Evolutionary conservation across 2,888 invertebrate genomes (phyloP), one percentile per base, ranked within the genome.

Genomic region (Cantharis rufa): DNA sequence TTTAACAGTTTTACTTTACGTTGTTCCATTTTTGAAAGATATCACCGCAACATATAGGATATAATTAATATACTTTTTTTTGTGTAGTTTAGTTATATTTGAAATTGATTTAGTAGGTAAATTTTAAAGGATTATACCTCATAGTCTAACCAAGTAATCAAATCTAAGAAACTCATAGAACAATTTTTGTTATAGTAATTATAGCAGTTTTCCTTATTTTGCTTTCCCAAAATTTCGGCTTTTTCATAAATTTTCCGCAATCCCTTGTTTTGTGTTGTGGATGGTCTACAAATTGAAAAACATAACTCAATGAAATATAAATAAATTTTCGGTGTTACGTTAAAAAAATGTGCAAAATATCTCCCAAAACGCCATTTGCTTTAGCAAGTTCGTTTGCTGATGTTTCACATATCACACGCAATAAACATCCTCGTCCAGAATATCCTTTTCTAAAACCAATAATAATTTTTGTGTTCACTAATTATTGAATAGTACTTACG

Each of bases 361-460:
- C 92, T 32, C 93, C 91, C 71, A 93, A 83, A 64, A 93, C 88
- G 2, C 93, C 93, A 85, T 92, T 92, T 82, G 90, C 89, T 21
- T 76, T 64, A 75, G 89, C 85, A 78, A 91, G 87, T 75, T 90
- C 90, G 15, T 87, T 86, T 73, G 88, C 89, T 72, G 91, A 90
- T 78, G 91, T 90, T 85, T 94, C 93, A 83, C 94, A 94, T 84
- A 94, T 92, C 69, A 91, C 90, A 80, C 92, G 89, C 79, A 93
- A 88, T 77, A 94, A 88, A 85, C 94, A 94, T 28, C 88, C 87
- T 68, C 89, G 89, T 10, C 92, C 93, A 75, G 89, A 87, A 84
- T 91, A 91, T 21, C 92, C 91, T 79, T 90, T 88, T 77, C 92
- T 92, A 86, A 70, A 87, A 86, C 28, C 48, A 32, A 16, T 18